Conservation (phyloP, 1,140 invertebrate genomes). For the Ceratosolen fusciceps region DNA sequence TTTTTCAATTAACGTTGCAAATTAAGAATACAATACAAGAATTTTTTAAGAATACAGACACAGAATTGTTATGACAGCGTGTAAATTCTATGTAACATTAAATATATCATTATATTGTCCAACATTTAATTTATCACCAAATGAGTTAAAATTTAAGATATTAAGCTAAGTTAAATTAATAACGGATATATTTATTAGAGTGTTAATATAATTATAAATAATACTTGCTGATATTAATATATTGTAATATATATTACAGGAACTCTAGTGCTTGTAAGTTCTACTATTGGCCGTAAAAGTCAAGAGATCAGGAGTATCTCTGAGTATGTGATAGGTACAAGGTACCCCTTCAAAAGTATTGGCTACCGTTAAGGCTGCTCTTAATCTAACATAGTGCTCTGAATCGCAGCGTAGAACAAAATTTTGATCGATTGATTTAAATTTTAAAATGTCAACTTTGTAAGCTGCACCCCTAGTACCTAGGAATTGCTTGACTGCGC, state of each 20-base stretch:
- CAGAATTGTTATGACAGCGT: no score
- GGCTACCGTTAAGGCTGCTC: conserved; percentile 74
- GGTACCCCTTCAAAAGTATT: conserved; percentile 70
- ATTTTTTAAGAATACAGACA: no score
- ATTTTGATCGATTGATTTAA: conserved; percentile 65
- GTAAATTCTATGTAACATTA: no score
- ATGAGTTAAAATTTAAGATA: no score
- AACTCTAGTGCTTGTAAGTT: conserved; percentile 59
- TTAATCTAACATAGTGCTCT: conserved; percentile 72
- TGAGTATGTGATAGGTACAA: conserved; percentile 74
- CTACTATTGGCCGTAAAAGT: conserved; percentile 62
- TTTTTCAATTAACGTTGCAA: no score
- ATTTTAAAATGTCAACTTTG: conserved; percentile 75
- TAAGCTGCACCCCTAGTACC: conserved; percentile 74
- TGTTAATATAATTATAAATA: background rate
- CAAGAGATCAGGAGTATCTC: conserved; percentile 70
- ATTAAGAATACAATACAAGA: no score
- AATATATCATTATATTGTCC: background rate
- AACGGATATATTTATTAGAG: no score
- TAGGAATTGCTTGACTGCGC: conserved; percentile 72
- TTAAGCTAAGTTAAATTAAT: no score
- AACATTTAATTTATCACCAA: no score
- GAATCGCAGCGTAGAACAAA: conserved; percentile 74
- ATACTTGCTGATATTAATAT: conserved; percentile 8
- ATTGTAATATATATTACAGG: background rate